Evolutionary conservation across 2,113 vertebrate genomes (phyloP).

Genomic region (Porphyrio hochstetteri): DNA sequence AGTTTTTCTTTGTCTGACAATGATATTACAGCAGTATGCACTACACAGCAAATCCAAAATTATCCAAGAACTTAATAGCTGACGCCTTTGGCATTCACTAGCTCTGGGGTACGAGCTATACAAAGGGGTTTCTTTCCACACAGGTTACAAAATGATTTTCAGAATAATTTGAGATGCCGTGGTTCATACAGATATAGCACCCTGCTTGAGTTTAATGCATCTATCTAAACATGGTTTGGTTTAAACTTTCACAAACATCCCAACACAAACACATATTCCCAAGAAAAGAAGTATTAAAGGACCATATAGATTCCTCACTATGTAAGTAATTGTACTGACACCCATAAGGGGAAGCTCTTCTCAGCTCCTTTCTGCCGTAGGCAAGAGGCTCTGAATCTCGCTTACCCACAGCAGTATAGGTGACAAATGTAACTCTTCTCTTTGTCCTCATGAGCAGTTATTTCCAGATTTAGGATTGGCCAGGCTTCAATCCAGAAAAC

Average conservation of each 20-base stretch:
- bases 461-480: slow-evolving; percentile 30
- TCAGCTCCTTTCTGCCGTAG: background rate
- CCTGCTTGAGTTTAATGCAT: background rate
- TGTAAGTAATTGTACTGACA: background rate
- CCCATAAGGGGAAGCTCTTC: background rate
- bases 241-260: background rate
- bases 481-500: slow-evolving; percentile 13
- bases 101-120: background rate
- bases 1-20: background rate
- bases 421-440: slow-evolving; percentile 10
- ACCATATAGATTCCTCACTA: background rate
- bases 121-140: background rate
- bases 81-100: background rate
- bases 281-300: background rate
- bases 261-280: background rate
- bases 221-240: background rate
- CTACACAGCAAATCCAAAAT: background rate
- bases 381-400: background rate
- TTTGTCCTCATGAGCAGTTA: background rate
- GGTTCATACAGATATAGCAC: background rate
- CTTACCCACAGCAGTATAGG: background rate
- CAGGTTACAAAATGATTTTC: background rate
- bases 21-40: background rate
- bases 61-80: background rate
- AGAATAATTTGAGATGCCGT: background rate